Percentiles rank a stretch among this genome's conserved stretches.
phyloP scores from a whole-genome alignment of 2,888 invertebrate species.

The Hirtodrosophila trivittata region DNA sequence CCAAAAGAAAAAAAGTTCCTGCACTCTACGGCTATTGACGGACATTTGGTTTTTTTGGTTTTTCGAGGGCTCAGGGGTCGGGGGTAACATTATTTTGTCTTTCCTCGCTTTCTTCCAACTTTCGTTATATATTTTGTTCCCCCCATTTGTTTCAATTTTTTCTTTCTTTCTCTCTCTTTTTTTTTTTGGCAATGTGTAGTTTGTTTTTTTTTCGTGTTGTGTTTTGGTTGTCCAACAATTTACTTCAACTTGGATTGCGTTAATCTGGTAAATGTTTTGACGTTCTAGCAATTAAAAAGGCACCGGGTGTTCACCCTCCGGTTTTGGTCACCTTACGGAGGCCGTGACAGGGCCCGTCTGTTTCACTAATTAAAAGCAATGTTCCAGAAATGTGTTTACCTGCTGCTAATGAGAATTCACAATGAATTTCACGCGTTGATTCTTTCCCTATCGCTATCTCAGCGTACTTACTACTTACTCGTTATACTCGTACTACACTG shows the following conservation, averaged over 20 bases:
- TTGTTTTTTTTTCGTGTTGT: constrained; percentile 8
- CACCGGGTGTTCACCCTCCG: constrained; percentile 58
- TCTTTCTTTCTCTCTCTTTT: constrained; percentile 21
- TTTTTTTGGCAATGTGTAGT: constrained; percentile 45
- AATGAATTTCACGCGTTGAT: constrained; percentile 77
- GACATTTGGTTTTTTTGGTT: constrained; percentile 48
- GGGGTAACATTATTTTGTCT: constrained; percentile 5
- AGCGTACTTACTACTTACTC: constrained; percentile 28
- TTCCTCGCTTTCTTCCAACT: constrained; percentile 32
- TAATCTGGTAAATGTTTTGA: constrained; percentile 80
- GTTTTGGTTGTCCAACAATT: constrained; percentile 46
- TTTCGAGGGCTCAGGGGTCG: constrained; percentile 6
- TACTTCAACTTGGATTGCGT: constrained; percentile 72
- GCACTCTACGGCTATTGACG: constrained; percentile 56
- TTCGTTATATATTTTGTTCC: constrained; percentile 25
- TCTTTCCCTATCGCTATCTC: constrained; percentile 52
- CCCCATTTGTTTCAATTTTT: constrained; percentile 13
- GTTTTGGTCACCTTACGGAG: constrained; percentile 24
- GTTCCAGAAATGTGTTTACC: constrained; percentile 80
- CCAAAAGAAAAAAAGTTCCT: constrained; percentile 17
- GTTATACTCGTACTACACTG: constrained; percentile 18
- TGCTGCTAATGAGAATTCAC: constrained; percentile 80
- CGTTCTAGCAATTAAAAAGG: constrained; percentile 78
- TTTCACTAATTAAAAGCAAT: constrained; percentile 80
- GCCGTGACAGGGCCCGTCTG: constrained; percentile 61